Conservation (phyloP, 2,113 vertebrate species). For the Campylomormyrus numenius region DNA sequence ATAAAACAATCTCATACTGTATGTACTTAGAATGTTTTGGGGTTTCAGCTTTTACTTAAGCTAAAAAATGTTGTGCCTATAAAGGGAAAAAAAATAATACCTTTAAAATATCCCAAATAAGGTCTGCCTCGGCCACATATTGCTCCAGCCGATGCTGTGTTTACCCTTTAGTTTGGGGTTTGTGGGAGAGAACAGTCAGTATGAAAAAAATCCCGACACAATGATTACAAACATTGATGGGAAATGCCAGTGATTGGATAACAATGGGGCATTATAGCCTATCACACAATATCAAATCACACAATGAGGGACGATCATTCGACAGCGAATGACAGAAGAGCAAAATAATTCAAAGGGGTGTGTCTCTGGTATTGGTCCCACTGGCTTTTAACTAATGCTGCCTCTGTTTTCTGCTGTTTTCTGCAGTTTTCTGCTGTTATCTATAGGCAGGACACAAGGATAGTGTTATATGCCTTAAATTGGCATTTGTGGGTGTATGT, state of each 20-base stretch:
- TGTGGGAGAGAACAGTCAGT: neutral
- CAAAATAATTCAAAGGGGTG: neutral
- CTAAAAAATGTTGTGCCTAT: constrained; percentile 41
- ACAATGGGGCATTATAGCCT: neutral
- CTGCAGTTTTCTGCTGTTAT: neutral
- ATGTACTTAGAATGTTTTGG: neutral
- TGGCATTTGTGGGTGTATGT: constrained; percentile 41
- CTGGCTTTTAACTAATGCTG: neutral
- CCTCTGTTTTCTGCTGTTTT: neutral
- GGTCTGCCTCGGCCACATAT: constrained; percentile 17
- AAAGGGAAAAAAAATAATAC: constrained; percentile 32
- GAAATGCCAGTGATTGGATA: neutral
- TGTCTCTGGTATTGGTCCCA: neutral
- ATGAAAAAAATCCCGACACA: constrained; percentile 28
- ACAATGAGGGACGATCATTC: neutral
- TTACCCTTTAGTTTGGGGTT: constrained; percentile 28
- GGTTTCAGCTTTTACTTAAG: constrained; percentile 18
- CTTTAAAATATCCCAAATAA: constrained; percentile 37
- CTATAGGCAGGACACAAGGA: neutral
- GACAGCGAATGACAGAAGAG: neutral
- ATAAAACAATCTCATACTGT: neutral
- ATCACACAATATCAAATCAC: neutral
- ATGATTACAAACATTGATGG: constrained; percentile 8
- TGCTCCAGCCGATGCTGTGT: constrained; percentile 11
- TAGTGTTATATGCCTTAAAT: constrained; percentile 11